Base-by-base conservation (phyloP, 2,888 invertebrate genomes). In the Mythimna vitellina region DNA sequence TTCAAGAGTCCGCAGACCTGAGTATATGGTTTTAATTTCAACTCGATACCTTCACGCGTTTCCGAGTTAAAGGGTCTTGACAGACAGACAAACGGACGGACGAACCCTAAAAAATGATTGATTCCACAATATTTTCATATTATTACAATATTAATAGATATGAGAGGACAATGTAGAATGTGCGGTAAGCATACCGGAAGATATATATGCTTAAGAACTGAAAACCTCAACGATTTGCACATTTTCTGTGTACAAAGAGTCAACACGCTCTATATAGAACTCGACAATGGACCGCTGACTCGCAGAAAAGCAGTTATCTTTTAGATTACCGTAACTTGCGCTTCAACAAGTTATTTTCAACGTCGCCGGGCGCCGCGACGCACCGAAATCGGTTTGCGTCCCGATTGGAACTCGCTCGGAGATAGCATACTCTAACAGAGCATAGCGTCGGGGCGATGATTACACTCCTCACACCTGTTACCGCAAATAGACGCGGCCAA, bases 401-500 rank as follows among this genome's bases (percentile, higher is more conserved):
- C 79, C 66, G 54, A 73, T 81, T 62, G 42, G 46, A 75, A 76
- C 82, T 42, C 29, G 25, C 61, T 68, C 51, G n/a, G 64, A 83
- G 75, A 83, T 76, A 82, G 53, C 53, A 65, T 56, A 42, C 68
- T 78, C 78, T 73, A 78, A 79, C 80, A 79, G 29, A 75, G 46
- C 76, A 77, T 79, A 77, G 65, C 58, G 14, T 38, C 38, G 20
- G 56, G 54, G 67, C 66, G 65, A 75, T 75, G 73, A 81, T 81
- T 77, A 83, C 65, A 76, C 53, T 56, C 46, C 58, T 78, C 42
- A 70, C 93, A 94, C 93, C 94, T 93, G 94, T 85, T 86, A 79
- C 88, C 89, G 67, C 82, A 92, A 93, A 94, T 94, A 94, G 89
- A 65, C 10, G 56, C 82, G 94, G 92, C 83, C 93, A 91, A 89